These are phyloP conservation scores for Smithornis capensis DNA, from an alignment of 2,113 vertebrate species.

Conservation along the genomic window DNA sequence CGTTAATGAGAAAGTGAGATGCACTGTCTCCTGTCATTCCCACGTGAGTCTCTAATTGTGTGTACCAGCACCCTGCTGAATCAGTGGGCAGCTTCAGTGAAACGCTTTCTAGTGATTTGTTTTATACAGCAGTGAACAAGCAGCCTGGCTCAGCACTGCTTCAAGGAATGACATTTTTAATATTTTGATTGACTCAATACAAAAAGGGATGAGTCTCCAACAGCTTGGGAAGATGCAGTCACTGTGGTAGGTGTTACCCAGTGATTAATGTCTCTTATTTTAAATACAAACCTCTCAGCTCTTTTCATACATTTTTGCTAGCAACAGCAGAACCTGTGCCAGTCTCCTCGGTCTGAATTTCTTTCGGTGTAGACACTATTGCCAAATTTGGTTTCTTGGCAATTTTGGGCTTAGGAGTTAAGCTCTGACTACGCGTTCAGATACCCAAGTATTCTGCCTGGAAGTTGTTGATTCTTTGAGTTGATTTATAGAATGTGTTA, in stretches of 20 bases:
- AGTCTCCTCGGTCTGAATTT: constrained; percentile 21
- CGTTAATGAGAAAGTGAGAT: background rate
- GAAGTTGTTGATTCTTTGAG: constrained; percentile 32
- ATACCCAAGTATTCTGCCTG: background rate
- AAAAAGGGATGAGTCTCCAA: constrained; percentile 37
- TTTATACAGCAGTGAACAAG: background rate
- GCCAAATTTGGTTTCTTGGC: constrained; percentile 36
- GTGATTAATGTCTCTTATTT: constrained; percentile 60
- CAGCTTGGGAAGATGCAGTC: constrained; percentile 29
- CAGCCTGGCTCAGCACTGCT: constrained; percentile 47
- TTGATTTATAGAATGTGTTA: constrained; percentile 24
- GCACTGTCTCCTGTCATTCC: background rate
- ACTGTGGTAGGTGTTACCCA: constrained; percentile 55
- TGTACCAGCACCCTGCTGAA: constrained; percentile 17
- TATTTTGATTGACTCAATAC: constrained; percentile 59
- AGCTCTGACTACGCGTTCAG: background rate
- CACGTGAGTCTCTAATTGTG: background rate
- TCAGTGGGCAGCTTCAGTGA: constrained; percentile 44
- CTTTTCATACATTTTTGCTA: constrained; percentile 53
- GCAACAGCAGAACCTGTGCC: constrained; percentile 48
- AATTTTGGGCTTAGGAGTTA: constrained; percentile 41
- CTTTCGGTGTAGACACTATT: constrained; percentile 41
- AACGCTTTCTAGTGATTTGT: constrained; percentile 52
- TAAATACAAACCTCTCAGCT: constrained; percentile 44
- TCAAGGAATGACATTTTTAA: constrained; percentile 53